Conservation (phyloP, 2,797 vertebrate species). For the Leptodactylus fallax region DNA sequence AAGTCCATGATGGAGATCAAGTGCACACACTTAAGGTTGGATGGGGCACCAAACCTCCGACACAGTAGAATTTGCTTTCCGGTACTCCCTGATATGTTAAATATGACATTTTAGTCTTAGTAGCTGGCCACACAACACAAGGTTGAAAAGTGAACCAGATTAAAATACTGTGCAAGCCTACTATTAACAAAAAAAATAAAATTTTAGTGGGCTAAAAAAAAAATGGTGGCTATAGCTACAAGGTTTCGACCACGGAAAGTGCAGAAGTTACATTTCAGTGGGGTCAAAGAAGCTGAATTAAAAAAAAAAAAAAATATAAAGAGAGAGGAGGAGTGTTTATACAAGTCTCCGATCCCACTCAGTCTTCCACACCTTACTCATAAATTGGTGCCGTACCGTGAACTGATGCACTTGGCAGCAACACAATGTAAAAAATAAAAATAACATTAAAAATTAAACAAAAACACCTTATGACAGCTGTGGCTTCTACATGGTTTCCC, state of each 20-base stretch:
- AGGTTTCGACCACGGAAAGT: constrained; percentile 59
- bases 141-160: constrained; percentile 54
- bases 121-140: constrained; percentile 47
- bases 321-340: constrained; percentile 21
- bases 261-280: constrained; percentile 60
- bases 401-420: constrained; percentile 63
- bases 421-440: constrained; percentile 50
- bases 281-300: constrained; percentile 45
- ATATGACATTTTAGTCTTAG: constrained; percentile 50
- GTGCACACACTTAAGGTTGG: constrained; percentile 20
- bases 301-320: constrained; percentile 19
- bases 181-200: constrained; percentile 30
- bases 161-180: constrained; percentile 62
- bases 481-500: constrained; percentile 55
- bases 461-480: constrained; percentile 49
- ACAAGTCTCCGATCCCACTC: constrained; percentile 35
- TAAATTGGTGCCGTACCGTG: constrained; percentile 56
- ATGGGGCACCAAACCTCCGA: constrained; percentile 43
- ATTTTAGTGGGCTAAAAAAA: constrained; percentile 40
- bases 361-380: constrained; percentile 37
- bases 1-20: constrained; percentile 46
- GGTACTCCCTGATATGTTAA: constrained; percentile 62
- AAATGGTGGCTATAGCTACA: constrained; percentile 42
- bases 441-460: constrained; percentile 47
- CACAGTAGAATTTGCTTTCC: constrained; percentile 60